Evolutionary conservation across 1,140 invertebrate genomes (phyloP), one percentile per base, ranked within the genome.

Genomic region (Cryptotermes secundus): DNA sequence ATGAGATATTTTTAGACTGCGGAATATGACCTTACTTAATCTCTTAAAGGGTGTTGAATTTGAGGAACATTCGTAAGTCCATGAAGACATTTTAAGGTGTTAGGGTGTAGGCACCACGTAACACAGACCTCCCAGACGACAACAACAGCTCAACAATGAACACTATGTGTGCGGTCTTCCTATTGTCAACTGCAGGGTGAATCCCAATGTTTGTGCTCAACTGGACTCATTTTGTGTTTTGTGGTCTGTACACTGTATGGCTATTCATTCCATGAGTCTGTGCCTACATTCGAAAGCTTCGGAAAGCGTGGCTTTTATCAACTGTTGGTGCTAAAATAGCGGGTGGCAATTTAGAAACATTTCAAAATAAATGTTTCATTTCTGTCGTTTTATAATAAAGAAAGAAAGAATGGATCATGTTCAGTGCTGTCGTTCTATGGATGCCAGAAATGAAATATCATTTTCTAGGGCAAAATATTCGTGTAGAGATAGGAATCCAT

Each of bases 141-240:
- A 72, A 72, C 3, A 31, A 26, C 59, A 72, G 9, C 59, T 31
- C 59, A 72, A 72, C 59, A 72, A 72, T 31, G 59, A 72, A 16
- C n/a, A 31, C 59, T 12, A 14, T 72, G 59, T 72, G 59, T 72
- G 59, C 26, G 59, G 59, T 31, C 59, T 31, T 49, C 4, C 59
- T 72, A 72, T 72, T 72, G 59, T 72, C 59, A 72, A 31, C n/a
- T 26, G n/a, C 59, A n/a, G 59, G 59, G 59, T 72, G 59, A 72
- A 72, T 72, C 59, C 59, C 31, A 72, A 72, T 72, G 59, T 72
- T 72, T 72, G 59, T 72, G n/a, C 59, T 72, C 59, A 72, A 72
- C 59, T 72, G n/a, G 7, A n/a, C 59, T 72, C 59, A 31, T 38
- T 72, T n/a, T 72, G 59, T 72, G 59, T 72, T n/a, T 72, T 72